Evolutionary conservation across 2,888 invertebrate genomes (phyloP).

Genomic region (Mimachlamys varia): DNA sequence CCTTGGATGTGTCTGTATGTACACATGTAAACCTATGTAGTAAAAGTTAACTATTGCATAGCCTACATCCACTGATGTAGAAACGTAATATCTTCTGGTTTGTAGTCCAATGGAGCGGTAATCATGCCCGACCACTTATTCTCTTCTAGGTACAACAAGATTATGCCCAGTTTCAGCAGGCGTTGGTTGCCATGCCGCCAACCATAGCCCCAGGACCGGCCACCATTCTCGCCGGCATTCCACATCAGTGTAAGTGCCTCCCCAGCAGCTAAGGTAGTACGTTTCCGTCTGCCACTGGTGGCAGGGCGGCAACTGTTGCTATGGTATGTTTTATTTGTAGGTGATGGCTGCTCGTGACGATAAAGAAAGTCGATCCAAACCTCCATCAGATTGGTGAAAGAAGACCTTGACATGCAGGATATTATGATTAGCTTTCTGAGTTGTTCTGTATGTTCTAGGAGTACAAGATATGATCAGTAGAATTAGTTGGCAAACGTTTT

Average conservation of each 20-base stretch:
- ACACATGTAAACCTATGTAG: background rate
- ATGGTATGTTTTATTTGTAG: constrained; percentile 34
- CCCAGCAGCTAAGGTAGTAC: constrained; percentile 30
- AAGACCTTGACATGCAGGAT: background rate
- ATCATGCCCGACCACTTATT: constrained; percentile 47
- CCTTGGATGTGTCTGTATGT: background rate
- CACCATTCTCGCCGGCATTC: constrained; percentile 71
- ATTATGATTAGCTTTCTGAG: background rate
- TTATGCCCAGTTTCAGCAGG: constrained; percentile 80
- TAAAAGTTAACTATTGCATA: background rate
- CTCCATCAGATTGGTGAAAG: background rate
- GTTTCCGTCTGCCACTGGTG: constrained; percentile 4
- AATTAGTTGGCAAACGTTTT: background rate
- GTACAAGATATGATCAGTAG: constrained; percentile 10
- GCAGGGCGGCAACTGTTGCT: constrained; percentile 26
- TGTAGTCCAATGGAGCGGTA: constrained; percentile 39
- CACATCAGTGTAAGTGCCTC: constrained; percentile 75
- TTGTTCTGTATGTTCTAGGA: constrained; percentile 20
- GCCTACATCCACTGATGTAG: constrained; percentile 1
- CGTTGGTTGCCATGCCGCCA: constrained; percentile 77
- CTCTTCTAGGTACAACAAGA: constrained; percentile 79
- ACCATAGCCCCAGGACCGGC: constrained; percentile 68
- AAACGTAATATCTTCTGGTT: constrained; percentile 19
- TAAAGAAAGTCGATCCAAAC: background rate
- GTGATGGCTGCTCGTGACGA: background rate